Conservation (phyloP, 2,797 vertebrate genomes). For the Crenichthys baileyi region DNA sequence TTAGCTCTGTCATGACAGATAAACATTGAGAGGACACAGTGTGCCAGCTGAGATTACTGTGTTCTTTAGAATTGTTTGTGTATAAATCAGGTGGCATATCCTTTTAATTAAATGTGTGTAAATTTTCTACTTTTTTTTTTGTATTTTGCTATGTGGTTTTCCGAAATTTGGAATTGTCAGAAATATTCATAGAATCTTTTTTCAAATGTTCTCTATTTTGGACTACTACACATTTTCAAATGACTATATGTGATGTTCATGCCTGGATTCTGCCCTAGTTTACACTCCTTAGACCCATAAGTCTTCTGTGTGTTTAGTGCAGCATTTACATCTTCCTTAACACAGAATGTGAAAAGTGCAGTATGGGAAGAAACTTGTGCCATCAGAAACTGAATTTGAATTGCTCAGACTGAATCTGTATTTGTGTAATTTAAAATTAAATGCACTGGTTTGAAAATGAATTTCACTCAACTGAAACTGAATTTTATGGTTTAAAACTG, state of each 20-base stretch:
- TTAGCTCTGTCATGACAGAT: neutral
- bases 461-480: no score
- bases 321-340: neutral
- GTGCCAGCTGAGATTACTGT: neutral
- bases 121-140: neutral
- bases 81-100: neutral
- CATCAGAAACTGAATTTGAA: no score
- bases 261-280: neutral
- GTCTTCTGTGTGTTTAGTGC: neutral
- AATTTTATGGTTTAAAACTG: no score
- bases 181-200: neutral
- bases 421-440: no score
- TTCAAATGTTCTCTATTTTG: neutral
- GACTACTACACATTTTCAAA: neutral
- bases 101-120: neutral
- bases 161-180: neutral
- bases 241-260: neutral
- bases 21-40: neutral
- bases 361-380: no score
- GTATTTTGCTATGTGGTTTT: neutral
- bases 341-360: no score
- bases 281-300: neutral
- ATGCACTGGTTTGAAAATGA: no score
- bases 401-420: no score
- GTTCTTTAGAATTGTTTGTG: neutral